These are phyloP conservation scores for Eilema sororculum DNA, from an alignment of 2,888 invertebrate genomes.

Conservation along the genomic window DNA sequence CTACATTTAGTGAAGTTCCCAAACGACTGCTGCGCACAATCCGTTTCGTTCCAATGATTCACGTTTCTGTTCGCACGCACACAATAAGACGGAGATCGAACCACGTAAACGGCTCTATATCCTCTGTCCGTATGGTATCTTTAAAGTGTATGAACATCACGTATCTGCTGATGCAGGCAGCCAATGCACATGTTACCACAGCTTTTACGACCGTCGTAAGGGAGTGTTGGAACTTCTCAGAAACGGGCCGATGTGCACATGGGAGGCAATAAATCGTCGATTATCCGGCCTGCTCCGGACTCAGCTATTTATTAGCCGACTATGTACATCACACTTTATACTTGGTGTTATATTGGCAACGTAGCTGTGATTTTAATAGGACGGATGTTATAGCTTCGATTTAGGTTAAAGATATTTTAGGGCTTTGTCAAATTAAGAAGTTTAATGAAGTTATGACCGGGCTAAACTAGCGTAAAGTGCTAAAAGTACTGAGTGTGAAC, in stretches of 20 bases:
- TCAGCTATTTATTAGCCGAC: constrained; percentile 50
- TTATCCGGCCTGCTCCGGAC: constrained; percentile 69
- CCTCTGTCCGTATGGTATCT: constrained; percentile 32
- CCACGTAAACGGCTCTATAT: constrained; percentile 24
- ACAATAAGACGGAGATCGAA: constrained; percentile 27
- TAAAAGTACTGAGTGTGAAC: no score
- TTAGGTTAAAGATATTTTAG: neutral
- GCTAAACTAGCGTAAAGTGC: no score
- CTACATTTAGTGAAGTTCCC: neutral
- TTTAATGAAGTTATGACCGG: neutral
- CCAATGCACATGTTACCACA: constrained; percentile 84
- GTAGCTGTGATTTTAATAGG: constrained; percentile 17
- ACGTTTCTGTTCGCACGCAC: constrained; percentile 5
- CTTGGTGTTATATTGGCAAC: constrained; percentile 46
- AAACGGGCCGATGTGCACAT: constrained; percentile 78
- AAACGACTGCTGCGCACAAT: neutral
- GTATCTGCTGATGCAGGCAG: constrained; percentile 57
- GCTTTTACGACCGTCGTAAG: constrained; percentile 81
- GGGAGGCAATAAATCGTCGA: constrained; percentile 78
- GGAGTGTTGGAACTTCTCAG: constrained; percentile 77
- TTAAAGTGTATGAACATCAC: constrained; percentile 39
- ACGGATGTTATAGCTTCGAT: neutral
- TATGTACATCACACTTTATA: constrained; percentile 49
- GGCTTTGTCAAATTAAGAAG: neutral
- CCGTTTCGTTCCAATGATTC: neutral